These are phyloP conservation scores for Dryococelus australis DNA, from an alignment of 2,888 invertebrate genomes.

Conservation along the genomic window DNA sequence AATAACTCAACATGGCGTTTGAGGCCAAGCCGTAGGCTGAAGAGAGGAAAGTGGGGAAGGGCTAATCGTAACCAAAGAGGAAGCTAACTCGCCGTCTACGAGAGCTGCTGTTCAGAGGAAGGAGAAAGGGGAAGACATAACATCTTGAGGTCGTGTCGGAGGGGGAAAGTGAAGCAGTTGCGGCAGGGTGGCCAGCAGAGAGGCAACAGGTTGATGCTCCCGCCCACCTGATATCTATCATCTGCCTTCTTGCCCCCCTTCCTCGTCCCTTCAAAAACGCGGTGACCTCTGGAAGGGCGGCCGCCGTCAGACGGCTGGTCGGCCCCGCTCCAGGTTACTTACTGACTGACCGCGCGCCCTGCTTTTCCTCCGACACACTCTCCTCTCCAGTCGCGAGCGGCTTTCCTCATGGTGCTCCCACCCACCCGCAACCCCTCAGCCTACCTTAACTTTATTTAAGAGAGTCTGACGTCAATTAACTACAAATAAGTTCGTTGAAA, in stretches of 20 bases:
- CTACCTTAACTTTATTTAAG: no score
- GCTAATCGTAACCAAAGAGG: no score
- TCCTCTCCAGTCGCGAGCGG: neutral
- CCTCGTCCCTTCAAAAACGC: neutral
- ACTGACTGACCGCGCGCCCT: neutral
- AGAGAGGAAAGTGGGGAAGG: no score
- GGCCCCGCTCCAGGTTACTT: neutral
- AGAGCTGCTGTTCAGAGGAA: neutral
- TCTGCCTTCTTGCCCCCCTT: neutral
- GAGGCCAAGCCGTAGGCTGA: no score
- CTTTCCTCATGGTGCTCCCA: no score
- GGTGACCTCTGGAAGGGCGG: neutral
- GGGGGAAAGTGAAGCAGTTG: neutral
- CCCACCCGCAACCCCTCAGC: no score
- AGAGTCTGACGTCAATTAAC: no score
- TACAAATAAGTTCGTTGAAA: no score
- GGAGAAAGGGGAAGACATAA: neutral
- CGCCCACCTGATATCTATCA: constrained; percentile 9
- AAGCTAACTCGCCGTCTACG: no score
- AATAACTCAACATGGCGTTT: no score
- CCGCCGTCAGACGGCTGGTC: neutral
- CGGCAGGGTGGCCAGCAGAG: neutral
- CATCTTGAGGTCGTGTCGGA: neutral
- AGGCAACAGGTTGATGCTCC: constrained; percentile 10
- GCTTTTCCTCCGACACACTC: neutral